Evolutionary conservation across 2,113 vertebrate species (phyloP).

Genomic region (Taxidea taxus): DNA sequence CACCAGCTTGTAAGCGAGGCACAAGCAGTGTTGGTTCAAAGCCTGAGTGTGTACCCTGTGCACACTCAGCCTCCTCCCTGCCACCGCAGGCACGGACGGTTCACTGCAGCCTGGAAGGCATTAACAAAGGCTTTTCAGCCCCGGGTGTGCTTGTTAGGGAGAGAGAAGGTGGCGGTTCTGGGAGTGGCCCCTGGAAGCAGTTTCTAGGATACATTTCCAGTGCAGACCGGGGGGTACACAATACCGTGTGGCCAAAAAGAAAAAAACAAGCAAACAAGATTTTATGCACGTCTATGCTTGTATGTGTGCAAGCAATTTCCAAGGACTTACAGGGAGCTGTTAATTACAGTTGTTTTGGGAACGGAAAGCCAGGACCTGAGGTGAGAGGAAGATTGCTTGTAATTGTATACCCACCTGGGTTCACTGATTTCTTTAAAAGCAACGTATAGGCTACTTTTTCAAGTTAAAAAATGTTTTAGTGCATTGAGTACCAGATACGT

Average conservation of each 20-base stretch:
- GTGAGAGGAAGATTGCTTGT: not conserved
- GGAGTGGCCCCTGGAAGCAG: not conserved
- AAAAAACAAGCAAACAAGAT: not conserved
- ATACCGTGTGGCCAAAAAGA: no score
- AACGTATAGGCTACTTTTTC: not conserved
- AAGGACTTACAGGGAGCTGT: not conserved
- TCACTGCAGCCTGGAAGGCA: no score
- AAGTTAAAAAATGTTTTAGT: not conserved
- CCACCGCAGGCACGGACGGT: accelerated
- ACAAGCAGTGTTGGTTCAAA: not conserved
- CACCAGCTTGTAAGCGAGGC: not conserved
- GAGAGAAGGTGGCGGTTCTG: not conserved
- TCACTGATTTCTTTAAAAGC: not conserved
- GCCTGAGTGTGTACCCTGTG: not conserved
- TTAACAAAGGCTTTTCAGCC: no score
- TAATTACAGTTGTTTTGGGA: not conserved
- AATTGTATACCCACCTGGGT: not conserved
- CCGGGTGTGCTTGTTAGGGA: accelerated
- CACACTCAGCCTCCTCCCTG: not conserved
- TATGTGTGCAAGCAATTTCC: not conserved
- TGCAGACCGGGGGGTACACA: not conserved
- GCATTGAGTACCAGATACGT: not conserved
- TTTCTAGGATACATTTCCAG: no score
- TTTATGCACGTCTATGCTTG: not conserved
- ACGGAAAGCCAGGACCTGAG: not conserved